Evolutionary conservation across 2,113 vertebrate species (phyloP).

Genomic region (Gyps fulvus): DNA sequence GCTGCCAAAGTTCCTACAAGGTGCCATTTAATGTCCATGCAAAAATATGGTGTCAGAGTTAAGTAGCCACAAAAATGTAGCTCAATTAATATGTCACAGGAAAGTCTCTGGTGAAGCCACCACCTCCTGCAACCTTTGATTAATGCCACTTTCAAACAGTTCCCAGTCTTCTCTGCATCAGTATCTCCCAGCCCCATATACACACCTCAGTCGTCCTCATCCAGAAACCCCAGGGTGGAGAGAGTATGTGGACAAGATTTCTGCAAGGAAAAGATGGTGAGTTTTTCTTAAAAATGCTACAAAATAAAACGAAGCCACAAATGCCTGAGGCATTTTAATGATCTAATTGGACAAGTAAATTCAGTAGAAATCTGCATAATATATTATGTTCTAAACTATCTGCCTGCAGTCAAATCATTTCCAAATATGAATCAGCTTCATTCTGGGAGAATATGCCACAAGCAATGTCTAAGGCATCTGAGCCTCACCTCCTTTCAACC

Average conservation of each 20-base stretch:
- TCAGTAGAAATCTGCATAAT: slow-evolving; percentile 16
- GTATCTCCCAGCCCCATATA: not conserved
- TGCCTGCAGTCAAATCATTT: slow-evolving; percentile 32
- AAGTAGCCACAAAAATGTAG: not conserved
- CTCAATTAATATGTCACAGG: not conserved
- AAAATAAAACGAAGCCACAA: not conserved
- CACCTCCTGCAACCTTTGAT: not conserved
- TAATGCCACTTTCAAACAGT: not conserved
- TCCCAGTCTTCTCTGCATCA: not conserved
- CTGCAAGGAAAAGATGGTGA: not conserved
- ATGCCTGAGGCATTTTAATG: not conserved
- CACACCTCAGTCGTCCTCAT: not conserved
- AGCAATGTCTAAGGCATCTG: not conserved
- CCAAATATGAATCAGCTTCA: not conserved
- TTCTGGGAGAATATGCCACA: not conserved
- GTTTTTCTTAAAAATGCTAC: not conserved
- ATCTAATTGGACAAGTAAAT: slow-evolving; percentile 7
- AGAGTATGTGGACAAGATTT: not conserved
- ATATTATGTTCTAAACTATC: not conserved
- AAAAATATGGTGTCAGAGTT: not conserved
- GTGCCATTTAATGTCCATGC: not conserved
- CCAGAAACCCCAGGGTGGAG: not conserved
- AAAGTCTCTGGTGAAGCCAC: not conserved
- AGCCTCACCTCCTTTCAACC: not conserved
- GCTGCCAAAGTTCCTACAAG: not conserved